Base-by-base conservation (phyloP, 2,113 vertebrate species). In the Pongo abelii region DNA sequence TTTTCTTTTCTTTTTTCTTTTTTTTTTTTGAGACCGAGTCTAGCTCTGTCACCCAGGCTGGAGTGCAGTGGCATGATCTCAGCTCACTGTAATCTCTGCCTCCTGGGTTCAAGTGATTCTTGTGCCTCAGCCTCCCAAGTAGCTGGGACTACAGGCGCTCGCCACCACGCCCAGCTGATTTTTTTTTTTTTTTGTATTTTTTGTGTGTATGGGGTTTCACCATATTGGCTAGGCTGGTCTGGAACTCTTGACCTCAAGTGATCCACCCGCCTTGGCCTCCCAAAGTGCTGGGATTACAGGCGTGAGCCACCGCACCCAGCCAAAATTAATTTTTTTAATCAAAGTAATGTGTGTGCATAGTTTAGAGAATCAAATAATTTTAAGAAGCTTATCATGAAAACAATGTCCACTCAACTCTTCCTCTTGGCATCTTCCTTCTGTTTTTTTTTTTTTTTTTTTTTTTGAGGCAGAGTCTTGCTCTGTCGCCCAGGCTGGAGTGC, bases 311-410 rank as follows among this genome's bases (percentile, higher is more conserved):
- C 1, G 0, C 20, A 11, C 38, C 70, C 5, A 5, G 70, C 20
- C 38, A 74, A 83, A 94, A 64, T 50, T 52, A 40, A 90, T 22
- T 77, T 67, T 16, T 69, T 84, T 94, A 85, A 48, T 67, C 22
- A 64, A n/a, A 74, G 78, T 75, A n/a, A 67, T 74, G 52, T 77
- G 13, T 23, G 13, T 64, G 38, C 52, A 61, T 74, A 61, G n/a
- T 92, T 74, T 86, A 35, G 48, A 91, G 35, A 61, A 64, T 88
- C 75, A 75, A 88, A 50, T 38, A 83, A 27, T 64, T 94, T 89
- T 38, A 75, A 90, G 10, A 67, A 90, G 27, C 30, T 90, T 67
- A 55, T 61, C 64, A 48, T 75, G 67, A 89, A 83, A 50, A 35
- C 5, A 75, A 23, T 10, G 38, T 12, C 27, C 59, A 61, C 61